Conservation (phyloP, 2,797 vertebrate genomes). For the Urosaurus nigricauda region DNA sequence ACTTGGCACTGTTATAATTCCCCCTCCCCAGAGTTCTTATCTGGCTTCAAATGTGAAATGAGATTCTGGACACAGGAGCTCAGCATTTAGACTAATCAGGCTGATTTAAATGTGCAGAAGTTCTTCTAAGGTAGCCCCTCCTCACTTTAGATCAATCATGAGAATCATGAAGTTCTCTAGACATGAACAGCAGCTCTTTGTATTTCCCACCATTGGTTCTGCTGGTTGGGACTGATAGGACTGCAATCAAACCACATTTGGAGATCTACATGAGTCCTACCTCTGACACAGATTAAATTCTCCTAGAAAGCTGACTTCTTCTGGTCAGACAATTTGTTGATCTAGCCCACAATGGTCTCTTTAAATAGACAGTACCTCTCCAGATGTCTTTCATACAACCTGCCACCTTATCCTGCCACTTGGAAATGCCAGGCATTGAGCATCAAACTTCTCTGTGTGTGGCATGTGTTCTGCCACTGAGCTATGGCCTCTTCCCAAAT, state of each 20-base stretch:
- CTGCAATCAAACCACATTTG: not conserved
- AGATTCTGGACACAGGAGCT: not conserved
- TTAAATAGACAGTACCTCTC: not conserved
- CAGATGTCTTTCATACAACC: too few species aligned
- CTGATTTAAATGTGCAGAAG: not conserved
- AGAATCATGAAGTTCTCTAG: too few species aligned
- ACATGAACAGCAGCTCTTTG: too few species aligned
- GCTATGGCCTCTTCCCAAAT: not conserved
- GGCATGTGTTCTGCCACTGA: not conserved
- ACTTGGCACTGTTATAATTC: not conserved
- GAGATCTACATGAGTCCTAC: not conserved
- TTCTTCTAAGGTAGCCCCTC: too few species aligned
- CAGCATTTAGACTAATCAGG: not conserved
- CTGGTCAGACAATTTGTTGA: not conserved
- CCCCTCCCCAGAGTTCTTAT: not conserved
- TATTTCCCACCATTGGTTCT: too few species aligned
- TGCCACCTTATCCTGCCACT: not conserved
- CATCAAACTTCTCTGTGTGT: not conserved
- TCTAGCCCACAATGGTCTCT: not conserved
- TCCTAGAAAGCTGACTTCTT: not conserved
- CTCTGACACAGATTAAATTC: not conserved
- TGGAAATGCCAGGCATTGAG: not conserved
- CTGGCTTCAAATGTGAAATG: not conserved
- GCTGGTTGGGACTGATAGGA: not conserved
- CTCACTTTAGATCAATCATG: too few species aligned